A percentile compares a stretch with the other conserved stretches of the same genome.
Conservation (phyloP, 2,113 vertebrate species). For the Thunnus thynnus region DNA sequence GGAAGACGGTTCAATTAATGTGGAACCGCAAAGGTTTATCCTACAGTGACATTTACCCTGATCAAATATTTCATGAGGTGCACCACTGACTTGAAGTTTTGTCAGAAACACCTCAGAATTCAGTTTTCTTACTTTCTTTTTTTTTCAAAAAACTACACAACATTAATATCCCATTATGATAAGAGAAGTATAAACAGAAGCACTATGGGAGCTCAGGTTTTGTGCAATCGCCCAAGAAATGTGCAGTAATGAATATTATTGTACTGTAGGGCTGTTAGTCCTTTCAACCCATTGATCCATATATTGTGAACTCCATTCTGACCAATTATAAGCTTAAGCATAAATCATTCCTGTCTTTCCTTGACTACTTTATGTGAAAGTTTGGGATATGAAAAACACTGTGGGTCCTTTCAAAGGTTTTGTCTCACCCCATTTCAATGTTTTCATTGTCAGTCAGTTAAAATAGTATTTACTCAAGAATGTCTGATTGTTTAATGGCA, state of each 20-base stretch:
- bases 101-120: not conserved
- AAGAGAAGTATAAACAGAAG: not conserved
- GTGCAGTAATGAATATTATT: not conserved
- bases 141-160: not conserved
- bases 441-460: not conserved
- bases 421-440: not conserved
- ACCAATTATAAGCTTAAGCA: not conserved
- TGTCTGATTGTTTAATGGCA: not conserved
- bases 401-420: not conserved
- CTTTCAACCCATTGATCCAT: not conserved
- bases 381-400: not conserved
- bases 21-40: not conserved
- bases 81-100: not conserved
- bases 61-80: not conserved
- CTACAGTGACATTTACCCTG: not conserved
- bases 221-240: conserved; percentile 2
- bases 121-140: too few species aligned
- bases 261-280: not conserved
- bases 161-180: not conserved
- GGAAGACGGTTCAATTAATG: conserved; percentile 23
- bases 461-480: conserved; percentile 1
- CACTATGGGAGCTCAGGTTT: not conserved
- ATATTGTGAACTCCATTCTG: not conserved
- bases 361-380: not conserved
- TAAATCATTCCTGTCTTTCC: not conserved